Evolutionary conservation across 2,888 invertebrate species (phyloP), one percentile per base, ranked within the genome.

Genomic region (Drosophila koepferae): DNA sequence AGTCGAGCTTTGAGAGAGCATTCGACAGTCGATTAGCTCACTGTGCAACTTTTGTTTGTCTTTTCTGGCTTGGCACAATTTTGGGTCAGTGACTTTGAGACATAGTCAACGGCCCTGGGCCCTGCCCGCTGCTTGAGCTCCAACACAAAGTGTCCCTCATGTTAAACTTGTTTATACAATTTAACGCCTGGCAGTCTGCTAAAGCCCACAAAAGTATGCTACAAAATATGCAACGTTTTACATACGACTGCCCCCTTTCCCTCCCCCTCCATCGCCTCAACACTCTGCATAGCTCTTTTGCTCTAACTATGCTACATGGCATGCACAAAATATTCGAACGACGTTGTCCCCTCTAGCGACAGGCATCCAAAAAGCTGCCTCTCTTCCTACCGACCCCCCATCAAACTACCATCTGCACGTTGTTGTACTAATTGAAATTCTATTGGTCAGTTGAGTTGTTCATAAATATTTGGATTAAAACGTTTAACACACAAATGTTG

Each of bases 21-120:
- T 51, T 6, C 2, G 6, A 34, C 1, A 18, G 49, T 18, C 31
- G 49, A 18, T 8, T 23, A 16, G 7, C 14, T 14, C 28, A 8
- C 8, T 16, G 1, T 16, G 2, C 2, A 0, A 28, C 28, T 7
- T 16, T 34, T 51, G 18, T 12, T 49, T 51, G 12, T 18, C 12
- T 40, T 49, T 40, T 48, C 66, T 40, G 65, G 61, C 63, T 48
- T 67, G 64, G 69, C 67, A 60, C 70, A 72, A 62, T 71, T 80
- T 79, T 68, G 69, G 84, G 83, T 85, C 84, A 86, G 62, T 81
- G 86, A 76, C 86, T 76, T 59, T 23, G 46, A 53, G 40, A 66
- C 41, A 23, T 44, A 8, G 51, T 31, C 31, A 34, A 31, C 34
- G 14, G 55, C 18, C 12, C 38, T 6, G 16, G 28, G 28, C 14